phyloP scores from a whole-genome alignment of 1,140 invertebrate species.

The Bombus impatiens region DNA sequence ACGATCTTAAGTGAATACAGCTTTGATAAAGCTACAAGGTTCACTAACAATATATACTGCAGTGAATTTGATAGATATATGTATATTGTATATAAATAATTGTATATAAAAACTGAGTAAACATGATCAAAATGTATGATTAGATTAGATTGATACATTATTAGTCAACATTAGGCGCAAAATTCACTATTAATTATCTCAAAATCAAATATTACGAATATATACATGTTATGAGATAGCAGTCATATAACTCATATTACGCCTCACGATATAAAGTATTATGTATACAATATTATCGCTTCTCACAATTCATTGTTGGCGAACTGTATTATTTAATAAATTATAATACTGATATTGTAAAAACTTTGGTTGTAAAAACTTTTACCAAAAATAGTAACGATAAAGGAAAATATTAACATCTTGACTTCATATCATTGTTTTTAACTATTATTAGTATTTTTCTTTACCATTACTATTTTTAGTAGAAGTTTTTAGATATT shows the following conservation, averaged over 20 bases:
- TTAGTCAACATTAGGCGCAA: background rate
- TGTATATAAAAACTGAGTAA: background rate
- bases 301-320: background rate
- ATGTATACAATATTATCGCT: background rate
- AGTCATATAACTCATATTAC: background rate
- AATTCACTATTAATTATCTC: constrained; percentile 9
- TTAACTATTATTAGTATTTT: background rate
- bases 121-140: background rate
- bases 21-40: background rate
- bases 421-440: background rate
- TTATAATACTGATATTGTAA: constrained; percentile 16
- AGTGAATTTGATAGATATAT: constrained; percentile 1
- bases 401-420: no score
- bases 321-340: constrained; percentile 26
- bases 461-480: no score
- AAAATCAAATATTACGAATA: background rate
- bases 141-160: constrained; percentile 3
- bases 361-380: background rate
- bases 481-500: no score
- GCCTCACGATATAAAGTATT: background rate
- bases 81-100: constrained; percentile 18
- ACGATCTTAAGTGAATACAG: constrained; percentile 70
- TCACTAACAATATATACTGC: background rate
- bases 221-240: background rate
- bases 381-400: no score